phyloP scores from a whole-genome alignment of 2,113 vertebrate genomes.

The Larimichthys polyactis region DNA sequence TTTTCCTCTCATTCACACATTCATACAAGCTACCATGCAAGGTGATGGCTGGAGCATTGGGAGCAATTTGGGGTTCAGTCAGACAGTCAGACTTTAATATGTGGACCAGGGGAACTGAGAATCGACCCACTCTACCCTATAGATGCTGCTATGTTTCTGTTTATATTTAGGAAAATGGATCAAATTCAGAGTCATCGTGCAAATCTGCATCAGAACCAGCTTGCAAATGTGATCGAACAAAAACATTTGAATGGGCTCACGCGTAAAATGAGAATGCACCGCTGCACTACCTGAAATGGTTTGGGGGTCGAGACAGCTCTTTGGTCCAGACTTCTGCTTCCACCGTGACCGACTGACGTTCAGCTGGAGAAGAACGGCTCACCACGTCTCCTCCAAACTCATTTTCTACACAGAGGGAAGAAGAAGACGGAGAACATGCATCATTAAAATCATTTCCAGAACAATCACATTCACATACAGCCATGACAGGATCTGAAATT shows the following conservation, averaged over 20 bases:
- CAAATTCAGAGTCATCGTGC: background rate
- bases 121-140: no score
- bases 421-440: constrained; percentile 58
- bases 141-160: background rate
- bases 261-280: background rate
- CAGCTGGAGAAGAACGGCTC: constrained; percentile 82
- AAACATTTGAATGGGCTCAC: background rate
- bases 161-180: background rate
- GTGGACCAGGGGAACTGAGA: no score
- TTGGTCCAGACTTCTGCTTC: constrained; percentile 84
- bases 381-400: constrained; percentile 88
- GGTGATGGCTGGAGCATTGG: no score
- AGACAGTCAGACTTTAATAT: no score
- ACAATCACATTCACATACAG: constrained; percentile 69
- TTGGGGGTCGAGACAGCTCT: constrained; percentile 83
- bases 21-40: background rate
- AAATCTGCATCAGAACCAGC: background rate
- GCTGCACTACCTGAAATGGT: constrained; percentile 88
- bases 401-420: constrained; percentile 88
- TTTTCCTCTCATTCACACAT: background rate
- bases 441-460: constrained; percentile 74
- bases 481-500: constrained; percentile 54
- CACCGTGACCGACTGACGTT: constrained; percentile 75
- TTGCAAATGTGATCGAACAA: background rate
- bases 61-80: background rate